A percentile compares a stretch with the other conserved stretches of the same genome.
These are phyloP conservation scores for Elephantulus edwardii DNA, from an alignment of 2,113 vertebrate species.

Conservation along the genomic window DNA sequence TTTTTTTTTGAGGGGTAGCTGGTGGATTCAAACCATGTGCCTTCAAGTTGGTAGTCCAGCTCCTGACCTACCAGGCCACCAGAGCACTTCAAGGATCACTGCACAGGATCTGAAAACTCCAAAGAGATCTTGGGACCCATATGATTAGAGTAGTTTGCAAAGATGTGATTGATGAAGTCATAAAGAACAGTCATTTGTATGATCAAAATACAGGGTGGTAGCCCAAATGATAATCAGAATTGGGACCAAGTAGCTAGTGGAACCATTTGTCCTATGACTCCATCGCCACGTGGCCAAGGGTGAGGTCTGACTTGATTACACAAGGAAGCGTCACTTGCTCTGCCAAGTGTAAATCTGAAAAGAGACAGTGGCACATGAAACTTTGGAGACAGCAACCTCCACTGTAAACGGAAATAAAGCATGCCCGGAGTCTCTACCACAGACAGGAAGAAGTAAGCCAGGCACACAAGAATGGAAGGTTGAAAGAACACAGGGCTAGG, in stretches of 20 bases:
- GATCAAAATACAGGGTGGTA: neutral
- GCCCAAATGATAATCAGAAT: neutral
- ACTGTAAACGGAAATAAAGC: constrained; percentile 13
- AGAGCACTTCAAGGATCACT: constrained; percentile 7
- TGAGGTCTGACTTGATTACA: constrained; percentile 14
- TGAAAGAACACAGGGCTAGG: constrained; percentile 3
- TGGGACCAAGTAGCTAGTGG: neutral
- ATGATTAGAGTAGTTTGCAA: neutral
- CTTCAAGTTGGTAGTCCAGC: no score
- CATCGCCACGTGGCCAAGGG: neutral
- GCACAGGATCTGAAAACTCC: neutral
- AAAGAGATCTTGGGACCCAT: neutral
- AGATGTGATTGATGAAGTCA: neutral
- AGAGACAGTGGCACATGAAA: constrained; percentile 43
- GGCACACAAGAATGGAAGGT: neutral
- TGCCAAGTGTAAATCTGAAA: constrained; percentile 39
- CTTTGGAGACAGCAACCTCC: neutral
- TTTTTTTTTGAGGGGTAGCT: no score
- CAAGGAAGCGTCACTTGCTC: neutral
- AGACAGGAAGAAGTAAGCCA: constrained; percentile 1
- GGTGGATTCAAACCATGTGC: no score
- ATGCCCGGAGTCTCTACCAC: neutral
- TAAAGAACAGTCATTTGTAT: neutral
- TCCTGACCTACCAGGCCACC: no score
- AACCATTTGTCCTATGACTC: neutral